Evolutionary conservation across 2,113 vertebrate species (phyloP).

Genomic region (Apistogramma diplotaenia): DNA sequence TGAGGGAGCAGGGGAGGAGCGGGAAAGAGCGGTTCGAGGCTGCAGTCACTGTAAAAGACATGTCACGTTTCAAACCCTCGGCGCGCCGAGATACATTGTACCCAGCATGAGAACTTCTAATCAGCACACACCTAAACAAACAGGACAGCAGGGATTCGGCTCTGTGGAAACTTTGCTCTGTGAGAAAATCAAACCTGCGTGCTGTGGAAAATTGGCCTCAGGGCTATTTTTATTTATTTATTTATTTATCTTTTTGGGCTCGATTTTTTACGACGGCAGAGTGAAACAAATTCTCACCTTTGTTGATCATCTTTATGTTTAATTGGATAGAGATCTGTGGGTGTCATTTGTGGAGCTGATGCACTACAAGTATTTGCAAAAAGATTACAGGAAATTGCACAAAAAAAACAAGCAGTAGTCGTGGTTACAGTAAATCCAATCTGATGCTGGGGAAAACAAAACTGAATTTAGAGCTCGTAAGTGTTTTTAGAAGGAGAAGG

Average conservation of each 20-base stretch:
- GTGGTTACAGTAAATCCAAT: neutral
- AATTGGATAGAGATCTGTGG: slow-evolving; percentile 42
- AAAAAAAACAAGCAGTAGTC: slow-evolving; percentile 11
- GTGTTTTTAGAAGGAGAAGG: neutral
- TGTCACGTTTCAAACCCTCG: slow-evolving; percentile 70
- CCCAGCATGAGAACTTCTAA: slow-evolving; percentile 81
- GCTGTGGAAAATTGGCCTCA: slow-evolving; percentile 55
- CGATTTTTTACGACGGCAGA: slow-evolving; percentile 57
- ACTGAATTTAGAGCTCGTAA: neutral
- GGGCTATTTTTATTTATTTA: slow-evolving; percentile 37
- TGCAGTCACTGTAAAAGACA: slow-evolving; percentile 69
- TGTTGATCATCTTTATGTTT: slow-evolving; percentile 52
- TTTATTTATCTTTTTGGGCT: slow-evolving; percentile 13
- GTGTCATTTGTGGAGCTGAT: slow-evolving; percentile 48
- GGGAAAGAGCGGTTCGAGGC: slow-evolving; percentile 34
- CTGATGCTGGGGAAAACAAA: neutral
- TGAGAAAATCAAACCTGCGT: slow-evolving; percentile 80
- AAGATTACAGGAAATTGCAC: slow-evolving; percentile 24
- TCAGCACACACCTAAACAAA: slow-evolving; percentile 83
- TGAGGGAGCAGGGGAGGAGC: neutral
- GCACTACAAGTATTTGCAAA: slow-evolving; percentile 60
- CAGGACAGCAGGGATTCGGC: slow-evolving; percentile 72
- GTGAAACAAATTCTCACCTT: slow-evolving; percentile 40
- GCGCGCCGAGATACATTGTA: slow-evolving; percentile 62
- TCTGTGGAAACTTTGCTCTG: slow-evolving; percentile 74